Evolutionary conservation across 2,113 vertebrate species (phyloP).

Genomic region (Meleagris gallopavo): DNA sequence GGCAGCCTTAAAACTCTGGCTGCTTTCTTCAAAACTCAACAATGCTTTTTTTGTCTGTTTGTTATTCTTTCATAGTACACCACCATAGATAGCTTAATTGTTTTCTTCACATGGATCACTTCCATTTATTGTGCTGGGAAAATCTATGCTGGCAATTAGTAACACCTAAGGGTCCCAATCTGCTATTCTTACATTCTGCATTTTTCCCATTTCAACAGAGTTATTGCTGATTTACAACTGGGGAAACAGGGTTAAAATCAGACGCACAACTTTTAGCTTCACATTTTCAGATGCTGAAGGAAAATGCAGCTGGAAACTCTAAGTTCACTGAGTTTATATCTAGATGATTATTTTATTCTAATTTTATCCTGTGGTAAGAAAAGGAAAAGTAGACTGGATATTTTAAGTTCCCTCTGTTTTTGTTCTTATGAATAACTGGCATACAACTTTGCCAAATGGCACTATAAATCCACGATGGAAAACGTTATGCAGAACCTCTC

Average conservation of each 20-base stretch:
- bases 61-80: background rate
- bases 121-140: constrained; percentile 54
- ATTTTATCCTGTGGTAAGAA: constrained; percentile 65
- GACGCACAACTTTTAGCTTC: background rate
- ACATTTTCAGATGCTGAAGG: constrained; percentile 21
- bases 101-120: constrained; percentile 36
- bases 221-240: background rate
- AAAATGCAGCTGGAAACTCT: constrained; percentile 41
- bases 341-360: constrained; percentile 60
- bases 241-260: background rate
- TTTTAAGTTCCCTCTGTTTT: constrained; percentile 57
- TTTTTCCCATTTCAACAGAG: background rate
- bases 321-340: constrained; percentile 59
- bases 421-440: constrained; percentile 23
- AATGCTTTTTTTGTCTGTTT: background rate
- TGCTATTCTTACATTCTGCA: background rate
- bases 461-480: constrained; percentile 21
- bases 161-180: background rate
- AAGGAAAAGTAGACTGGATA: background rate
- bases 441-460: constrained; percentile 36
- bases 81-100: constrained; percentile 18
- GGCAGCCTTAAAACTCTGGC: background rate
- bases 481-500: constrained; percentile 2
- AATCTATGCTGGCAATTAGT: background rate
- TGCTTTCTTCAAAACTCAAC: background rate